A percentile compares a stretch with the other conserved stretches of the same genome.
These are phyloP conservation scores for Phoeniculus purpureus DNA, from an alignment of 2,797 vertebrate species.

Conservation along the genomic window DNA sequence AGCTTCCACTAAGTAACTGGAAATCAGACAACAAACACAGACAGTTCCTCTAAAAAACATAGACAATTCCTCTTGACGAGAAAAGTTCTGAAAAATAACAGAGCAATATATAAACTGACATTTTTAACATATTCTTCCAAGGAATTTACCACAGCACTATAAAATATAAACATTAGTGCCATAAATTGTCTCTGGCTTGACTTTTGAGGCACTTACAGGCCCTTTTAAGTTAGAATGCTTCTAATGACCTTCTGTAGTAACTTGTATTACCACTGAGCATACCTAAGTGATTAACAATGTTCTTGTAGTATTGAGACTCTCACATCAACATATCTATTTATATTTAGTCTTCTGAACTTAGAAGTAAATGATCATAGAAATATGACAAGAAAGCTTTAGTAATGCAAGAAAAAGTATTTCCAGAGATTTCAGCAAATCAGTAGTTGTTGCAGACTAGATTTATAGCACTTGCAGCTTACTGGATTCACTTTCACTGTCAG, in stretches of 20 bases:
- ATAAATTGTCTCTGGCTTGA: background rate
- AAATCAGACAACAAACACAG: background rate
- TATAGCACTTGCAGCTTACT: background rate
- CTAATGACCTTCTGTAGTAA: background rate
- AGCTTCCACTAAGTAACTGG: background rate
- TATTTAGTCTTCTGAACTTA: background rate
- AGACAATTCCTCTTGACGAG: background rate
- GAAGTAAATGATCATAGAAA: background rate
- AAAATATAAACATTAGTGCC: background rate
- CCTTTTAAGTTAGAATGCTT: background rate
- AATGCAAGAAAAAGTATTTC: background rate
- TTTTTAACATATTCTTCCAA: background rate
- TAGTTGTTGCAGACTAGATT: background rate
- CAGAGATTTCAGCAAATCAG: background rate
- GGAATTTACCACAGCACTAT: background rate
- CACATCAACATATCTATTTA: background rate
- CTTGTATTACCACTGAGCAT: background rate
- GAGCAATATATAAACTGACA: background rate
- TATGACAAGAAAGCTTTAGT: background rate
- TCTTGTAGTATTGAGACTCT: background rate
- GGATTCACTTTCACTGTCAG: background rate
- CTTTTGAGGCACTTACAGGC: background rate
- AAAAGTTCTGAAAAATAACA: slow-evolving; percentile 2
- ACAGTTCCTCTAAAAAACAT: too few relatives aligned
- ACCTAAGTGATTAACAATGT: background rate